A percentile compares a stretch with the other conserved stretches of the same genome.
These are phyloP conservation scores for Epinephelus moara DNA, from an alignment of 2,113 vertebrate species.

Conservation along the genomic window DNA sequence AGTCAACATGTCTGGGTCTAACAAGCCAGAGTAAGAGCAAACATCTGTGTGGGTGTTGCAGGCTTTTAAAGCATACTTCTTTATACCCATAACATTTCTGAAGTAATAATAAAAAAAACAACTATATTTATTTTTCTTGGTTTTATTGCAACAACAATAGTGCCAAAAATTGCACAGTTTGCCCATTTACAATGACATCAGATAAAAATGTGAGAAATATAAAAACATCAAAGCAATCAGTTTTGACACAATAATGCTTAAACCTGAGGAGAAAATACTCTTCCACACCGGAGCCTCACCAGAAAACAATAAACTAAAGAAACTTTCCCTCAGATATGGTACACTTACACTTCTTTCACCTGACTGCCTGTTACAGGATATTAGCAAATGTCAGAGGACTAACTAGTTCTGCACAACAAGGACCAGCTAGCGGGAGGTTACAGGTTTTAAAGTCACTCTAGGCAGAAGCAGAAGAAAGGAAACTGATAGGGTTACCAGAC, in stretches of 20 bases:
- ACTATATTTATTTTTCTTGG: neutral
- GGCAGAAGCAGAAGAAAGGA: slow-evolving; percentile 53
- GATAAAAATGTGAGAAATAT: slow-evolving; percentile 76
- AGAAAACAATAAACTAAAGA: neutral
- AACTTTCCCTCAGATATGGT: slow-evolving; percentile 4
- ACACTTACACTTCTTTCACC: neutral
- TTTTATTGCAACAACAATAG: slow-evolving; percentile 82
- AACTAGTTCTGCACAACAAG: slow-evolving; percentile 48
- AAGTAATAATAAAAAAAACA: neutral
- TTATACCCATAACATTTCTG: neutral
- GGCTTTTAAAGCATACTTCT: neutral
- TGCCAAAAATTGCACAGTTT: slow-evolving; percentile 78
- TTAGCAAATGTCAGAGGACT: slow-evolving; percentile 20
- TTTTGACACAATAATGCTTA: slow-evolving; percentile 63
- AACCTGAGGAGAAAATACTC: slow-evolving; percentile 82
- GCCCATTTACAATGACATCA: slow-evolving; percentile 68
- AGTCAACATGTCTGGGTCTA: neutral
- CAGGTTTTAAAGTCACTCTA: slow-evolving; percentile 53
- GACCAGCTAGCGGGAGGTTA: slow-evolving; percentile 52
- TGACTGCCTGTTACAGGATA: neutral
- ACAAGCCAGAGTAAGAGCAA: neutral
- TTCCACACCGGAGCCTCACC: slow-evolving; percentile 34
- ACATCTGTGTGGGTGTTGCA: neutral
- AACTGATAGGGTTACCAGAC: slow-evolving; percentile 27
- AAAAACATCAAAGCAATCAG: slow-evolving; percentile 71